Evolutionary conservation across 2,797 vertebrate genomes (phyloP).

Genomic region (Coendou prehensilis): DNA sequence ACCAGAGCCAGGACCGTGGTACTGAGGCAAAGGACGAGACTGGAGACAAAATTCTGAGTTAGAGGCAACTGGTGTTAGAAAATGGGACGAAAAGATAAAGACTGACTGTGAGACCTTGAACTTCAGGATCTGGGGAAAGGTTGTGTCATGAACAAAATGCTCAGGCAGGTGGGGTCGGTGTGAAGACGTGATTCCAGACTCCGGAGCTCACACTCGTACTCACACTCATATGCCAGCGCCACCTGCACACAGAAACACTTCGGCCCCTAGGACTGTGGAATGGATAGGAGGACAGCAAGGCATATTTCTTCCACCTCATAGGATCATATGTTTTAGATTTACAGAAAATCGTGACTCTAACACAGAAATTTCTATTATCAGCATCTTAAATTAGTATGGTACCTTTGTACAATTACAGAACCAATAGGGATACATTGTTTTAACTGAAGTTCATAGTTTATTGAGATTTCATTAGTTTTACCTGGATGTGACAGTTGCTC

Average conservation of each 20-base stretch:
- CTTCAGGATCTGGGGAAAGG: not conserved
- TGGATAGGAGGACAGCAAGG: not conserved
- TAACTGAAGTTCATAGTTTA: not conserved
- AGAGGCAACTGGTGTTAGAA: not conserved
- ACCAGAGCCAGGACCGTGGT: not conserved
- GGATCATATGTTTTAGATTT: not conserved
- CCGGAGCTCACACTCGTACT: not conserved
- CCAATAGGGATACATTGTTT: not conserved
- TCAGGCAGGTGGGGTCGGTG: not conserved
- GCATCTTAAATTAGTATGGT: not conserved
- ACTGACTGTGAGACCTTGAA: not conserved
- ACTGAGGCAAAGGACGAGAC: not conserved
- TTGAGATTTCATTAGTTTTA: conserved; percentile 11
- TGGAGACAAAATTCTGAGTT: conserved; percentile 9
- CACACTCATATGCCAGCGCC: not conserved
- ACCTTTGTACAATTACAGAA: not conserved
- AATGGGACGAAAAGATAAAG: not conserved
- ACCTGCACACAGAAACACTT: not conserved
- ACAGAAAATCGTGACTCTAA: not conserved
- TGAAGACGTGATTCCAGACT: not conserved
- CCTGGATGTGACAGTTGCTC: not conserved
- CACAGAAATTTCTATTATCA: not conserved
- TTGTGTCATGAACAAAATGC: not conserved
- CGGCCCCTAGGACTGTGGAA: not conserved
- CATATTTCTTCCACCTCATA: not conserved